Base-by-base conservation (phyloP, 2,113 vertebrate genomes). In the Synodontis membranacea region DNA sequence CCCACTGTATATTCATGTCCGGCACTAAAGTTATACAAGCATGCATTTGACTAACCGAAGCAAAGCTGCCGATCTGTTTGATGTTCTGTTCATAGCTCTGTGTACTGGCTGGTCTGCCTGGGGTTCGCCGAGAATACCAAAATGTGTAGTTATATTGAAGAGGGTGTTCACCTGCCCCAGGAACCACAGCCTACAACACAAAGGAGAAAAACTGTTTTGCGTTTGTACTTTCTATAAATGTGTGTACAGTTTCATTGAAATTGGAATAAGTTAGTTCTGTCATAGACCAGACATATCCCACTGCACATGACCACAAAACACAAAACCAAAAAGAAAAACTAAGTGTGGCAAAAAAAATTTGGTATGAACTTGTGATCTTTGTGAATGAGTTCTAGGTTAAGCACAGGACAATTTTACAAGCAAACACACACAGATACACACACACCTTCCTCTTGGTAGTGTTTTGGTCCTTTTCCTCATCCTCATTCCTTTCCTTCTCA, bases 11-110 rank as follows among this genome's bases (percentile, higher is more conserved):
- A 31, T n/a, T 10, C 4, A 54, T 21, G 46, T 11, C 15, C 54
- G 31, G 46, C 7, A 37, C 17, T 56, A 4, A 23, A 56, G 0
- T 12, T 25, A 39, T 23, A 52, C 9, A 79, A 85, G 28, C 12
- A 46, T 37, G 50, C 8, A 15, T 62, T 42, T 44, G 72, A 91
- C 93, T 42, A 50, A 96, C 96, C 86, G 96, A 96, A 31, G 96
- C 95, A 2, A 96, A 96, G 85, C 95, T 96, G 86, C 96, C 95
- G 42, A 96, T 96, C 91, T 94, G 95, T 89, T 95, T 96, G 90
- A 96, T 96, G 92, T 96, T 96, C 93, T 96, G 95, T 79, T 96
- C 95, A 23, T 96, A 96, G 91, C 95, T 96, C 90, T 96, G 96
- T 48, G 96, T 95, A 86, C 95, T 96, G 58, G 95, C 93, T 6